A percentile compares a stretch with the other conserved stretches of the same genome.
Evolutionary conservation across 2,888 invertebrate species (phyloP).

Genomic region (Sepioteuthis lessoniana): DNA sequence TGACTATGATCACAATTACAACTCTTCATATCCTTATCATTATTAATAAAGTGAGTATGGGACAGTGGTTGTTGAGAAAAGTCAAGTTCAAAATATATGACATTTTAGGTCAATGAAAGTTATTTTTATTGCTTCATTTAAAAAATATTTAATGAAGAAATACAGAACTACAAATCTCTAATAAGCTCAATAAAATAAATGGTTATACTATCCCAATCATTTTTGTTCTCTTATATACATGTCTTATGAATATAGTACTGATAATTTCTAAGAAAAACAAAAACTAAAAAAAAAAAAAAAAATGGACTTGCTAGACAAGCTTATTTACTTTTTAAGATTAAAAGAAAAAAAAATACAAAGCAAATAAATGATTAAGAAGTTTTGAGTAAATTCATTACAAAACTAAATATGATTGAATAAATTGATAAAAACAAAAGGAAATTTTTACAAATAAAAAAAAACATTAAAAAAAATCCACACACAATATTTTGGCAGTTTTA

Average conservation of each 20-base stretch:
- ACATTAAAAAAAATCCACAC: not conserved
- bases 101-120: too few relatives aligned
- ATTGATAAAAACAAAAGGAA: not conserved
- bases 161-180: not conserved
- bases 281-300: not conserved
- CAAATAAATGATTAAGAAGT: not conserved
- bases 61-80: too few relatives aligned
- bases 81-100: too few relatives aligned
- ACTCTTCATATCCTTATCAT: too few relatives aligned
- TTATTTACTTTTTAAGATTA: not conserved
- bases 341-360: not conserved
- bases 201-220: not conserved
- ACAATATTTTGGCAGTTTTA: not conserved
- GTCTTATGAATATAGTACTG: not conserved
- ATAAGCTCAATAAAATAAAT: not conserved
- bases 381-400: not conserved
- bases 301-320: not conserved
- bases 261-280: not conserved
- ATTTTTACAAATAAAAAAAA: not conserved
- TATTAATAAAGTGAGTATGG: too few relatives aligned
- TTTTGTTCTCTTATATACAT: not conserved
- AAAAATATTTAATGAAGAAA: too few relatives aligned
- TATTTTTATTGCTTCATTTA: too few relatives aligned
- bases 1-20: too few relatives aligned
- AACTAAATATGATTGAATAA: not conserved